Base-by-base conservation (phyloP, 2,113 vertebrate species). In the Nesogale talazaci region DNA sequence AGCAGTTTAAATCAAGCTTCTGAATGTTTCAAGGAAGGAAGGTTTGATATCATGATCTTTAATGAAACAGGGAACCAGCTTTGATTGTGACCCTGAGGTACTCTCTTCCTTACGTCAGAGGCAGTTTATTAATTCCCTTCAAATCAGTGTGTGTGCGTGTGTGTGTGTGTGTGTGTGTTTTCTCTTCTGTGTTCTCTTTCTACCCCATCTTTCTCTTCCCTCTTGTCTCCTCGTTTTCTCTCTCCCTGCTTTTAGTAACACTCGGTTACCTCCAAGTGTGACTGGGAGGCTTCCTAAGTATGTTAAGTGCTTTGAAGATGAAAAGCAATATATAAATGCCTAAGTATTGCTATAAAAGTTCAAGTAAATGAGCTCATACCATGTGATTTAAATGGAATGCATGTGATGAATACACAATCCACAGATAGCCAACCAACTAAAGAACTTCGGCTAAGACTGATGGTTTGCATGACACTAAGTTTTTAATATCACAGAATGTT, bases 281-380 rank as follows among this genome's bases (percentile, higher is more conserved):
- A 83, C 94, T 95, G 82, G 72, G 86, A 96, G 82, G 89, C 91
- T 91, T 93, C 89, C 59, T 92, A 94, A 96, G 78, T 72, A 87
- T 85, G 69, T 83, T 86, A 95, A 94, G 91, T 77, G 84, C 83
- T 97, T 96, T 95, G 95, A 96, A 96, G 95, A 94, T 97, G 89
- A 96, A 95, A 97, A 95, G 95, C 89, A 89, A 93, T 91, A 92
- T 83, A 88, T 92, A 95, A 97, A 95, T 94, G 76, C 94, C 86
- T 91, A 94, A 92, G 82, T 80, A 92, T 91, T 91, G 74, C 94
- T 95, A 63, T 91, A 85, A 75, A 84, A 97, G 78, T 75, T 93
- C 90, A 97, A 97, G 94, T 88, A 96, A 95, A 96, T 97, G 81
- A 97, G 92, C 88, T 96, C 88, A 94, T 88, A 96, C 94, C 90